Evolutionary conservation across 2,888 invertebrate genomes (phyloP).

Genomic region (Ophioninae sp.): DNA sequence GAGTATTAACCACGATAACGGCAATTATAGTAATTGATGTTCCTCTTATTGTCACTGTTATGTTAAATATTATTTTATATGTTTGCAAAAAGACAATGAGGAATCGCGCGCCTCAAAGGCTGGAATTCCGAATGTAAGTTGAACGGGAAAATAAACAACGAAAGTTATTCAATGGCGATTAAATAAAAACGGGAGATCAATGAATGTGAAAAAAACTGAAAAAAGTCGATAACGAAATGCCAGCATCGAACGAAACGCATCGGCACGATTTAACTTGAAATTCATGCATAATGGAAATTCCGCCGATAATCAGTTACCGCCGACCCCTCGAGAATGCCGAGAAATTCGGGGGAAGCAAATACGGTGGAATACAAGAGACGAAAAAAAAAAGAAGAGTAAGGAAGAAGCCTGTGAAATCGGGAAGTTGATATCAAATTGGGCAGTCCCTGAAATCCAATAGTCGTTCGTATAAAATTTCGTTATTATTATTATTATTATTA

Average conservation of each 20-base stretch:
- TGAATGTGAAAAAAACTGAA: background rate
- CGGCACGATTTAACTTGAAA: background rate
- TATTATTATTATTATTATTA: too few species aligned
- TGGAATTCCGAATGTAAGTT: background rate
- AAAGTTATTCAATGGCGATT: background rate
- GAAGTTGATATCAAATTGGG: background rate
- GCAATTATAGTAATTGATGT: background rate
- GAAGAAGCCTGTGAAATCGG: constrained; percentile 10
- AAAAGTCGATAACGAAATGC: background rate
- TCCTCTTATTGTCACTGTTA: background rate
- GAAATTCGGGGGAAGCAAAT: background rate
- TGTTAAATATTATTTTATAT: too few species aligned
- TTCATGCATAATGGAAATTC: constrained; percentile 8
- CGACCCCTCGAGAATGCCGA: background rate
- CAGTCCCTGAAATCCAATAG: too few species aligned
- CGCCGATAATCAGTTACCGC: background rate
- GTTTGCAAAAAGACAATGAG: too few species aligned
- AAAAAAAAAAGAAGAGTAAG: background rate
- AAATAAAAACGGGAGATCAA: background rate
- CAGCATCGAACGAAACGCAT: background rate
- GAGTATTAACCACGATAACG: too few species aligned
- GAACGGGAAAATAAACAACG: background rate
- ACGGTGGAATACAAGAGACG: background rate
- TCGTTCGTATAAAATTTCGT: too few species aligned
- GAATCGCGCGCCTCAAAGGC: too few species aligned